phyloP scores from a whole-genome alignment of 2,888 invertebrate genomes.

The Chalcosyrphus nemorum region DNA sequence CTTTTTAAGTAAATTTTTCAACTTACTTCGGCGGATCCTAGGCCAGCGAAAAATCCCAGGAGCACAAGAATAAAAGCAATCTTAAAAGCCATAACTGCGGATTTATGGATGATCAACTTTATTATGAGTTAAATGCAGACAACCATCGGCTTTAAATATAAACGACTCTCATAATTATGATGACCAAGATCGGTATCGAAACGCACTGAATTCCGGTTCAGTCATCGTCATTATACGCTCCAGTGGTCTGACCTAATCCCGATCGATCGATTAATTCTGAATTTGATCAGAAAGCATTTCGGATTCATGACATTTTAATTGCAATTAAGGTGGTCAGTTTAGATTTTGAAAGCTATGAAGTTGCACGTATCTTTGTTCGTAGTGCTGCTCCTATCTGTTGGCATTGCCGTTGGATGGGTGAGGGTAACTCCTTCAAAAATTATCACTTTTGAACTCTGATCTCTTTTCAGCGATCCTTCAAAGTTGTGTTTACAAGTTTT shows the following conservation, averaged over 20 bases:
- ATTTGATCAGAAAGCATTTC: not conserved
- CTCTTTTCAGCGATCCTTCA: slow-evolving; percentile 77
- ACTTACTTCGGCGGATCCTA: slow-evolving; percentile 47
- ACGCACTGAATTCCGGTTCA: not conserved
- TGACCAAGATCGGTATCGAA: slow-evolving; percentile 1
- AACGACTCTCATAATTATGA: slow-evolving; percentile 24
- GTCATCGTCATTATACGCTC: slow-evolving; percentile 39
- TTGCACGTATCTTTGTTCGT: slow-evolving; percentile 72
- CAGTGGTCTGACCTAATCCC: slow-evolving; percentile 36
- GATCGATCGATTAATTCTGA: not conserved
- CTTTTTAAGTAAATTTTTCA: not conserved
- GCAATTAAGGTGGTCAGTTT: not conserved
- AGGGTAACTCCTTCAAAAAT: slow-evolving; percentile 62
- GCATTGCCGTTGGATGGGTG: slow-evolving; percentile 76
- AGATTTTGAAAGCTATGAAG: slow-evolving; percentile 74
- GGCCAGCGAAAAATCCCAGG: slow-evolving; percentile 1
- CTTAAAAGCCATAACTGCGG: slow-evolving; percentile 12
- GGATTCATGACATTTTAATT: not conserved
- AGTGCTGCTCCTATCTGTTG: slow-evolving; percentile 68
- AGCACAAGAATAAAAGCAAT: not conserved
- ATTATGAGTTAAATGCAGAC: no score
- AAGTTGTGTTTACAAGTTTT: slow-evolving; percentile 76
- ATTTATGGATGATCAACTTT: not conserved
- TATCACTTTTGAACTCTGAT: slow-evolving; percentile 14
- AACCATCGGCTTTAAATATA: slow-evolving; percentile 40